Conservation (phyloP, 35 echinoderm and acorn worm genomes). For the Anneissia japonica region DNA sequence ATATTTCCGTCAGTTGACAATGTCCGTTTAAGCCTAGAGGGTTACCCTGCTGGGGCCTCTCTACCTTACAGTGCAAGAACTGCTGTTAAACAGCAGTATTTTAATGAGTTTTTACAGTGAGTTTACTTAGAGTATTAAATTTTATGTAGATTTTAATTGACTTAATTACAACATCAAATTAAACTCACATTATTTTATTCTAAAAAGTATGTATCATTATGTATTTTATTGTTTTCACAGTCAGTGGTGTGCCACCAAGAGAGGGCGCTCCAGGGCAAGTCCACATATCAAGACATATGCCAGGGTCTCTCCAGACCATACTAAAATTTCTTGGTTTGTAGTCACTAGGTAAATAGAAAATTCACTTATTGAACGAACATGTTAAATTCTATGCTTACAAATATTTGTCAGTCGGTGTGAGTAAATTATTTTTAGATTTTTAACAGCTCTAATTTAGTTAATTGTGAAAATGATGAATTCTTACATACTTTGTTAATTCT, state of each 20-base stretch:
- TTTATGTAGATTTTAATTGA: too few relatives aligned
- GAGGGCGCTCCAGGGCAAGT: conserved; percentile 70
- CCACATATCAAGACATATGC: conserved; percentile 90
- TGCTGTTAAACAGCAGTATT: conserved; percentile 82
- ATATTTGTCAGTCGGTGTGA: too few relatives aligned
- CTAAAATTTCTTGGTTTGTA: conserved; percentile 72
- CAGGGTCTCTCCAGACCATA: conserved; percentile 65
- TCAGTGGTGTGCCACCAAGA: conserved; percentile 61
- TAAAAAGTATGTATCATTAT: neutral
- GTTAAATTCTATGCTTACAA: too few relatives aligned
- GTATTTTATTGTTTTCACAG: conserved; percentile 36
- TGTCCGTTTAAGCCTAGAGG: conserved; percentile 78
- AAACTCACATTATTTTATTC: too few relatives aligned
- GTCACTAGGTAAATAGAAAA: conserved; percentile 72
- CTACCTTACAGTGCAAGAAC: conserved; percentile 86
- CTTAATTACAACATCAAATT: too few relatives aligned
- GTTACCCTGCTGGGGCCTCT: conserved; percentile 86
- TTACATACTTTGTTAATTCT: too few relatives aligned
- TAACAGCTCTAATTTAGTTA: too few relatives aligned
- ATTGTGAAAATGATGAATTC: too few relatives aligned
- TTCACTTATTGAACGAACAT: too few relatives aligned
- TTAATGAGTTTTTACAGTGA: conserved; percentile 84
- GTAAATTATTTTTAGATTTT: too few relatives aligned
- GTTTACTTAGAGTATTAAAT: too few relatives aligned
- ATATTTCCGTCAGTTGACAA: conserved; percentile 82